Base-by-base conservation (phyloP, 2,113 vertebrate species). In the Emydura subglobosa region DNA sequence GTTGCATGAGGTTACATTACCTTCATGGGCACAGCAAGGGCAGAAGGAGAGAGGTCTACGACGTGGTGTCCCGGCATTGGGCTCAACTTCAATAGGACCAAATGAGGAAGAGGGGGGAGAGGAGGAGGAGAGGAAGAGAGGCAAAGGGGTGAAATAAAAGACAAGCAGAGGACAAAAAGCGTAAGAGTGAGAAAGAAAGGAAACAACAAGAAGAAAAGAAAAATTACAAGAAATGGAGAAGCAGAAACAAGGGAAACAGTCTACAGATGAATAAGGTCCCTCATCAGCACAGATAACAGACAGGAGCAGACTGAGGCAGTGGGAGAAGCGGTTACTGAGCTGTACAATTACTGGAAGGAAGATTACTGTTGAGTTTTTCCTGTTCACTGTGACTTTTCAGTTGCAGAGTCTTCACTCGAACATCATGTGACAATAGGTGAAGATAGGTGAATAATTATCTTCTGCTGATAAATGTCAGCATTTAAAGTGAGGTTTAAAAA, bases 31-130 rank as follows among this genome's bases (percentile, higher is more conserved):
- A 99, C 99, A 99, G 99, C 99, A 99, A 98, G 99, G 99, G 98
- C 99, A 99, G 99, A 99, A 99, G 99, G 99, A 99, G 98, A 99
- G 98, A 97, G 99, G 98, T 99, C 99, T 99, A 98, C 99, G 99
- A 97, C 99, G 99, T 97, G 99, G 99, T 98, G 98, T 99, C 99
- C 99, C 98, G 98, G 98, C 99, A 99, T 98, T 99, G 98, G 99
- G 98, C 98, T 99, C 99, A 98, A 99, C 99, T 99, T 99, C 99
- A 98, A 98, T 97, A 98, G 98, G 95, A 97, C 94, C 97, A 98
- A 98, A 98, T 96, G 96, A 97, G 97, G 97, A 96, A 95, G 97
- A 97, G 95, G 96, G 95, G 95, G 95, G 94, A 96, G 96, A 96
- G 95, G 88, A 95, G 93, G 97, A 95, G 97, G 97, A 98, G 94